These are phyloP conservation scores for Phalacrocorax pelagicus DNA, from an alignment of 2,113 vertebrate genomes.

Conservation along the genomic window DNA sequence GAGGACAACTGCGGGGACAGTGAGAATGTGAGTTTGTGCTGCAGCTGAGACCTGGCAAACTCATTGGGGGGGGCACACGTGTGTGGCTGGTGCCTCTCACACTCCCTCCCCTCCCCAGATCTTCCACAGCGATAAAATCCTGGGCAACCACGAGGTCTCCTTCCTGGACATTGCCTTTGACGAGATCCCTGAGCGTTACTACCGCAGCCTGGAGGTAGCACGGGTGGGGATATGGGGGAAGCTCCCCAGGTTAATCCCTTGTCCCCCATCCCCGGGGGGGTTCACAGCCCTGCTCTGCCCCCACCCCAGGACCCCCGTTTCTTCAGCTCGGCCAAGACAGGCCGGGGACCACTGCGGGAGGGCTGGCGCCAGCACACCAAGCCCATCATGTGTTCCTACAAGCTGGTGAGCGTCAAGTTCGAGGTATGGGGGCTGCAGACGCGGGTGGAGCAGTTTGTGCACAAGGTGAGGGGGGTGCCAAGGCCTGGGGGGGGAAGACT, in stretches of 20 bases:
- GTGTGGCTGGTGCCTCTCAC: accelerated
- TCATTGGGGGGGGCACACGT: accelerated
- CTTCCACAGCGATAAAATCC: slow-evolving; percentile 64
- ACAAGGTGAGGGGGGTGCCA: slow-evolving; percentile 66
- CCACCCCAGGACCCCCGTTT: slow-evolving; percentile 68
- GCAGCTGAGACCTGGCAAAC: neutral
- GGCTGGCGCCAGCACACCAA: slow-evolving; percentile 70
- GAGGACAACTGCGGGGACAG: slow-evolving; percentile 77
- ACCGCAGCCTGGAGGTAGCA: slow-evolving; percentile 73
- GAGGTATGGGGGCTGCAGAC: slow-evolving; percentile 82
- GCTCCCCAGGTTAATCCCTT: neutral
- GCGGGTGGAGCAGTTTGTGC: slow-evolving; percentile 75
- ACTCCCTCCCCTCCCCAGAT: slow-evolving; percentile 44
- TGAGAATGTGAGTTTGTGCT: slow-evolving; percentile 56
- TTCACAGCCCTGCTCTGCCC: neutral
- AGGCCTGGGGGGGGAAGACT: too few relatives aligned
- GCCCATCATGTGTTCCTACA: slow-evolving; percentile 81
- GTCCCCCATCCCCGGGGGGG: accelerated
- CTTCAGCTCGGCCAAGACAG: slow-evolving; percentile 73
- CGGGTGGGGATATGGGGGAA: accelerated
- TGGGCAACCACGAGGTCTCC: slow-evolving; percentile 68
- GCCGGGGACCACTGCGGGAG: slow-evolving; percentile 71
- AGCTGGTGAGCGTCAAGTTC: slow-evolving; percentile 78
- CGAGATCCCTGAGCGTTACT: slow-evolving; percentile 77
- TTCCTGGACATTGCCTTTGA: slow-evolving; percentile 77